Base-by-base conservation (phyloP, 2,113 vertebrate species). In the Brienomyrus longianalis region DNA sequence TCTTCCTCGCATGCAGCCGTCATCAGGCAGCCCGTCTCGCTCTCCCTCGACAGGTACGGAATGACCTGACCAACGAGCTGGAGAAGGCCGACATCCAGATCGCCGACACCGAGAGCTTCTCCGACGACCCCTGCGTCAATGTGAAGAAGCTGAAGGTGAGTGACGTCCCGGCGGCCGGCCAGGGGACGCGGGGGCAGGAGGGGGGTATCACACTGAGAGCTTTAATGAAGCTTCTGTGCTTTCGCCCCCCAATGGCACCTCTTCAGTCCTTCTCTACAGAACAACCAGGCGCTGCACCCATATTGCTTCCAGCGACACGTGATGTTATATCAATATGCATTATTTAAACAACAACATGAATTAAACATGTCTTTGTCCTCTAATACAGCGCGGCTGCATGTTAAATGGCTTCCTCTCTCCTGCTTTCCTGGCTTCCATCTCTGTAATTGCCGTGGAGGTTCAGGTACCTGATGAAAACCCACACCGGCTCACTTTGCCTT, bases 131-230 rank as follows among this genome's bases (percentile, higher is more conserved):
- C 66, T 99, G 98, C 92, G 96, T 97, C 91, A 98, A 98, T 88
- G 98, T 99, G 89, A 99, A 98, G 94, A 99, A 99, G 90, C 97
- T 99, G 5, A 99, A 99, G 98, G 98, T 99, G 95, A 91, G 97
- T 93, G 27, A 7, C 31, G 87, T 17, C 31, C 48, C 5, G 23
- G 10, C 10, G 11, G 51, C 19, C 31, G 2, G 48, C 7, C 17
- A 77, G 85, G 54, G 66, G 8, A 13, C 6, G 5, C 2, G 31
- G n/a, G 13, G 45, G 4, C 1, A 27, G 45, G 35, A 43, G 19
- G 21, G 45, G 45, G 9, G 1, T 27, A 19, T 66, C n/a, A 7
- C 10, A 10, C 59, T 23, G 5, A 62, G 59, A 2, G 56, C 23
- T 31, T 11, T 10, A 35, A 0, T 74, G 27, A 39, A 17, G 70